Evolutionary conservation across 2,888 invertebrate genomes (phyloP), one percentile per base, ranked within the genome.

Genomic region (Meta bourneti): DNA sequence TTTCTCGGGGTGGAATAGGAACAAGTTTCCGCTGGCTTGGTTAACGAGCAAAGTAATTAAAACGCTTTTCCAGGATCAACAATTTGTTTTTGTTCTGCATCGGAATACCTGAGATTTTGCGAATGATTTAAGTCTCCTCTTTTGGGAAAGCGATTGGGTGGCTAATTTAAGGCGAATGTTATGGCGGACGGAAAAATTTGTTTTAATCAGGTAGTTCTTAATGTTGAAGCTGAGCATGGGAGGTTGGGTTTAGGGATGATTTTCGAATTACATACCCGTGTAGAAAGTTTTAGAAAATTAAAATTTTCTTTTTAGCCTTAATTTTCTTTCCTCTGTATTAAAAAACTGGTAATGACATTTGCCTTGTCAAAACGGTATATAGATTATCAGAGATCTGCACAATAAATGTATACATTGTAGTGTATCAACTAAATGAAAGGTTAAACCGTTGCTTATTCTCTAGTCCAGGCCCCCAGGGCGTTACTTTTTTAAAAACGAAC

Each of bases 41-140:
- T 72, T 83, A 83, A 83, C 71, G 82, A 72, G 52, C 7, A 83
- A 83, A 20, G 72, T 72, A 52, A 83, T 83, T 83, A 83, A 72
- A 83, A 49, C 13, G 19, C 51, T 61, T 51, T 74, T 48, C n/a
- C 9, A 61, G 6, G 51, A 52, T 13, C 49, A 78, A 52, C n/a
- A 78, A 69, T 61, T 80, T 13, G 52, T 80, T 80, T 52, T 72
- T 34, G n/a, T 74, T 71, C 11, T 13, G 13, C 49, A 72, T 51
- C 54, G 9, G 19, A 16, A 75, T 75, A 75, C 8, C 16, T 34
- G 34, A 34, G 34, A 34, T 34, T 34, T 8, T 8, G 61, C 11
- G 61, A 13, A 61, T 8, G 61, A 61, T 61, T 61, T 61, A 61
- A 61, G 13, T 61, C 13, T 13, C 5, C 13, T 13, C 11, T 61